A percentile compares a stretch with the other conserved stretches of the same genome.
Evolutionary conservation across 2,797 vertebrate genomes (phyloP).

Genomic region (Melanotaenia maccullochi): DNA sequence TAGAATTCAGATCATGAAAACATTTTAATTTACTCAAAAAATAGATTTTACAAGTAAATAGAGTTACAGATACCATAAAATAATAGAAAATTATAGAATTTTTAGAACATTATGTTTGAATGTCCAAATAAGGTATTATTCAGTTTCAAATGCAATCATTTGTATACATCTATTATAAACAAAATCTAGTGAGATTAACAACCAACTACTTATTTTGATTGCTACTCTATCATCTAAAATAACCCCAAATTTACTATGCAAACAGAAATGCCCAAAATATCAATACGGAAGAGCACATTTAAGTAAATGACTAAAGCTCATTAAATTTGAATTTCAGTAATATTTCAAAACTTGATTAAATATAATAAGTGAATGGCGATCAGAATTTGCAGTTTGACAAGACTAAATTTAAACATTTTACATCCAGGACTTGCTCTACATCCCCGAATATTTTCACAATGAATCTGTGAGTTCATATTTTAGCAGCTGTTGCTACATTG

Average conservation of each 20-base stretch:
- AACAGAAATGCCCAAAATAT: neutral
- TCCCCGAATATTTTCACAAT: neutral
- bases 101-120: too few species aligned
- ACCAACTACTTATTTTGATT: too few species aligned
- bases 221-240: too few species aligned
- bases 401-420: neutral
- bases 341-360: neutral
- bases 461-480: neutral
- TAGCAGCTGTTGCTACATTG: constrained; percentile 14
- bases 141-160: too few species aligned
- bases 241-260: neutral
- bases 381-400: neutral
- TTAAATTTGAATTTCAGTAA: neutral
- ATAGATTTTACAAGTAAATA: too few species aligned
- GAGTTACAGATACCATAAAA: too few species aligned
- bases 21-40: too few species aligned
- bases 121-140: too few species aligned
- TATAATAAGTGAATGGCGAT: neutral
- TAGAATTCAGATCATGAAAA: too few species aligned
- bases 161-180: too few species aligned
- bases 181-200: too few species aligned
- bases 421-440: neutral
- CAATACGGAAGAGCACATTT: neutral
- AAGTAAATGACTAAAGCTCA: neutral
- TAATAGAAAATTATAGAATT: too few species aligned